These are phyloP conservation scores for Natrix natrix DNA, from an alignment of 2,797 vertebrate species.

Conservation along the genomic window DNA sequence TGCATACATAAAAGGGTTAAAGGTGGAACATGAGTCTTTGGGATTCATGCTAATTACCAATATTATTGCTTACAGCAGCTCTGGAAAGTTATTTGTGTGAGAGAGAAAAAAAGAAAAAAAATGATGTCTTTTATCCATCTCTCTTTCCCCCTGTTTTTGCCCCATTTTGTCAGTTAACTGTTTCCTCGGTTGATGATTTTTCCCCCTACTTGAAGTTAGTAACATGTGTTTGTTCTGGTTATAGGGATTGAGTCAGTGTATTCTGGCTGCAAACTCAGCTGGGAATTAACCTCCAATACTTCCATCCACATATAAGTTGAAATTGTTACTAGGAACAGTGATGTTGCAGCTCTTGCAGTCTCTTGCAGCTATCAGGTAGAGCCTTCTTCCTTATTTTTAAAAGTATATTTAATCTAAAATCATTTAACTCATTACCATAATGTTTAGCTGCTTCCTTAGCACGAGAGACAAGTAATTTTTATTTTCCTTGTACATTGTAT, in stretches of 20 bases:
- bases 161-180: neutral
- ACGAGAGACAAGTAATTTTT: neutral
- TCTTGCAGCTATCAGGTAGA: neutral
- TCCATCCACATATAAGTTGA: neutral
- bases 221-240: neutral
- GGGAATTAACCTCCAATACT: neutral
- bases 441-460: neutral
- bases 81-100: neutral
- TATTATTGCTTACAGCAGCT: neutral
- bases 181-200: neutral
- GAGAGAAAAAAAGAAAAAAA: neutral
- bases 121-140: neutral
- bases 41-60: neutral
- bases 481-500: constrained; percentile 15
- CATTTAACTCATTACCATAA: neutral
- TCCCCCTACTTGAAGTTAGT: neutral
- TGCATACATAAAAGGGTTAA: neutral
- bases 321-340: neutral
- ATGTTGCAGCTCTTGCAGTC: neutral
- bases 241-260: neutral
- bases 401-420: neutral
- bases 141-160: neutral
- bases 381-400: neutral
- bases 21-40: neutral
- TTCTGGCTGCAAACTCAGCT: neutral